Conservation (phyloP, 2,113 vertebrate species). For the Paramisgurnus dabryanus region DNA sequence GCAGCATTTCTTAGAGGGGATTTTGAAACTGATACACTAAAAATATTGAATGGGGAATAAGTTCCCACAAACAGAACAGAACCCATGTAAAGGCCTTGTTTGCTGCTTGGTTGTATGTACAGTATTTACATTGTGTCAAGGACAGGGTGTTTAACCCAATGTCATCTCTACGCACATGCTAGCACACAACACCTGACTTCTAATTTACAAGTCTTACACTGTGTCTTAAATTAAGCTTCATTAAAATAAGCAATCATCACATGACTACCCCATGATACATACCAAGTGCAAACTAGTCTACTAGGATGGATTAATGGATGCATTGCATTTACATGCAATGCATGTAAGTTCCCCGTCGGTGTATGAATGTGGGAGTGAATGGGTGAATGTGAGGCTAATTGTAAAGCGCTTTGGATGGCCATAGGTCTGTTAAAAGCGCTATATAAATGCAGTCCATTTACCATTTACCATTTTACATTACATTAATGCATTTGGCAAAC, state of each 20-base stretch:
- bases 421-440: no score
- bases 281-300: no score
- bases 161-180: conserved; percentile 15
- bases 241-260: background rate
- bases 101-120: background rate
- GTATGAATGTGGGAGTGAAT: no score
- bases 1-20: background rate
- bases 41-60: background rate
- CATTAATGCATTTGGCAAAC: no score
- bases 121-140: background rate
- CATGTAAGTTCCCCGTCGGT: no score
- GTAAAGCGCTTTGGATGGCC: no score
- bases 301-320: no score
- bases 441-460: no score
- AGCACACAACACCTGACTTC: conserved; percentile 20
- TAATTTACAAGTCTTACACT: conserved; percentile 30
- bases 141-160: conserved; percentile 34
- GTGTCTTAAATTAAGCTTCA: conserved; percentile 8
- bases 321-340: no score
- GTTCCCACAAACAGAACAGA: background rate
- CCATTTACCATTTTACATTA: no score
- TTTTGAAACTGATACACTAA: background rate
- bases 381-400: no score
- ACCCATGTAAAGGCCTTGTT: background rate
- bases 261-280: no score